These are phyloP conservation scores for Drosophila monieri DNA, from an alignment of 2,888 invertebrate species.

Conservation along the genomic window DNA sequence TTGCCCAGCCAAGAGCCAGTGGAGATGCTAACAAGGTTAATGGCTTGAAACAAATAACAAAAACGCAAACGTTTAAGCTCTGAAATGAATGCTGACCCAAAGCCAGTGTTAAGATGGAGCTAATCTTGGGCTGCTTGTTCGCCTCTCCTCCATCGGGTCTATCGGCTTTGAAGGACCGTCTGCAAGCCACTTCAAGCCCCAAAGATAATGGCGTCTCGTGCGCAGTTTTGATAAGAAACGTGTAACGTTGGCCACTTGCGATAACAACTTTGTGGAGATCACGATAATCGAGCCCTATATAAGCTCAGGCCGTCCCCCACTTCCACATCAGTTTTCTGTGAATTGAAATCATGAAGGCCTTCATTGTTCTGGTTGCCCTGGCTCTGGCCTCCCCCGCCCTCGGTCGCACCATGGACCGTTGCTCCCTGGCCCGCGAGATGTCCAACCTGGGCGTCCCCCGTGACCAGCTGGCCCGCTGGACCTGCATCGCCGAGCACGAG, in stretches of 20 bases:
- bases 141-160: not conserved
- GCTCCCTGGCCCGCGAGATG: slow-evolving; percentile 72
- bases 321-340: slow-evolving; percentile 48
- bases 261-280: slow-evolving; percentile 66
- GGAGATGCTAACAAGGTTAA: slow-evolving; percentile 66
- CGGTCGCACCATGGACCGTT: slow-evolving; percentile 62
- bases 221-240: slow-evolving; percentile 19
- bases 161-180: slow-evolving; percentile 9
- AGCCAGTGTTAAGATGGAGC: slow-evolving; percentile 9
- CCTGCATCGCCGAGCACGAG: slow-evolving; percentile 77
- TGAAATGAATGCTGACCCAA: slow-evolving; percentile 33
- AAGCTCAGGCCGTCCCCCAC: slow-evolving; percentile 4
- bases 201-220: slow-evolving; percentile 11
- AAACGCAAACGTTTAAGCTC: slow-evolving; percentile 6
- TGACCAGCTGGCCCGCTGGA: slow-evolving; percentile 66
- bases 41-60: slow-evolving; percentile 30
- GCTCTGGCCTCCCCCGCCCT: slow-evolving; percentile 60
- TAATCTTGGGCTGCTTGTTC: not conserved
- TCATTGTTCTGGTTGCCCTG: slow-evolving; percentile 56
- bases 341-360: slow-evolving; percentile 46
- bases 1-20: slow-evolving; percentile 31
- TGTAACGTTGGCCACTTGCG: slow-evolving; percentile 4
- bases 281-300: slow-evolving; percentile 54
- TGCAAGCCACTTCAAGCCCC: slow-evolving; percentile 10
- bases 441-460: slow-evolving; percentile 68